Evolutionary conservation across 2,113 vertebrate genomes (phyloP), one percentile per base, ranked within the genome.

Genomic region (Paradisaea rubra): DNA sequence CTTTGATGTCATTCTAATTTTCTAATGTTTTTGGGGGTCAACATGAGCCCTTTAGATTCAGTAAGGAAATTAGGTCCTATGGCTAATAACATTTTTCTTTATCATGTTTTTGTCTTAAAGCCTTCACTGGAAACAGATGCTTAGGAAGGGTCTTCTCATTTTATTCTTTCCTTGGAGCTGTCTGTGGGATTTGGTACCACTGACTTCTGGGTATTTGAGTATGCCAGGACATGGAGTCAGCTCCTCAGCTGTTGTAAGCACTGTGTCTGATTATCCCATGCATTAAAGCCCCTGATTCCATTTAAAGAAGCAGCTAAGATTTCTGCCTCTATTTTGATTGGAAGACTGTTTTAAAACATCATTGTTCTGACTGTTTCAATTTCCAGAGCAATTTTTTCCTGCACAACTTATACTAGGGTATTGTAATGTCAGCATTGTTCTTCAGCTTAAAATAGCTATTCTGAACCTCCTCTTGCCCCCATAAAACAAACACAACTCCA

Each of bases 291-390:
- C 23, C 6, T 44, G 5, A 80, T 61, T 77, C 61, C 1, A 41
- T 64, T 50, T 73, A 47, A 94, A 93, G 23, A 85, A 72, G 2
- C 37, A 61, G 52, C 33, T 86, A 81, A 78, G 45, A 60, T 64
- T 94, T 89, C 63, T 94, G 74, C 50, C 18, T 96, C 63, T 94
- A 39, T 93, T 95, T 96, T 89, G 45, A 42, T 72, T 96, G 90
- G 84, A 91, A 91, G 35, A 37, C 22, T 82, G 44, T 31, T 89
- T 80, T 53, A 82, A 93, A 89, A 77, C 11, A 45, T 80, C 31
- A 57, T 93, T 93, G n/a, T 80, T 94, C 90, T 93, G 50, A 79
- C 81, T 87, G 31, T 44, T 96, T 85, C 50, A 82, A 79, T 85
- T 94, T 95, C 57, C 74, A 94, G 49, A 91, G 37, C n/a, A 72